These are phyloP conservation scores for Oryzias melastigma DNA, from an alignment of 2,113 vertebrate species.

Conservation along the genomic window DNA sequence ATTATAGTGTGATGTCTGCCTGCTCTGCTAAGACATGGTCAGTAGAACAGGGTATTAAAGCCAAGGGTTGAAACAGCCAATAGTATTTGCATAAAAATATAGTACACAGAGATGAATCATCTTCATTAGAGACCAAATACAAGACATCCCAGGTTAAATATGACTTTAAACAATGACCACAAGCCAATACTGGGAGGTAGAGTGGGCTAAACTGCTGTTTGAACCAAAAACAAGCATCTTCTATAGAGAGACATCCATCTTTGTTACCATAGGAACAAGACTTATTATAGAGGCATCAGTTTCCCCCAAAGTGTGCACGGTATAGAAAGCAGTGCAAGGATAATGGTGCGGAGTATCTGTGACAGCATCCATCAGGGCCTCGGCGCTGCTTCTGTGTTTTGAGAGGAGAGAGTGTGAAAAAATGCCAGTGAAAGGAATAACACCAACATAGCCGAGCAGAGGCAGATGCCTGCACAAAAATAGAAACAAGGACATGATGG, in stretches of 20 bases:
- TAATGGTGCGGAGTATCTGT: conserved; percentile 28
- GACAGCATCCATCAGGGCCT: conserved; percentile 27
- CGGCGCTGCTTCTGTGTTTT: conserved; percentile 13
- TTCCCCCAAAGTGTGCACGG: conserved; percentile 51
- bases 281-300: conserved; percentile 56
- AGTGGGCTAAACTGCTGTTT: conserved; percentile 35
- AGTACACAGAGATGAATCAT: too few relatives aligned
- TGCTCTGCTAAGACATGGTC: conserved; percentile 6
- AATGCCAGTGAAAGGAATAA: conserved; percentile 6
- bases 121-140: conserved; percentile 7
- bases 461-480: not conserved
- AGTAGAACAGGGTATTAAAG: conserved; percentile 47
- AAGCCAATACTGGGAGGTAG: conserved; percentile 15
- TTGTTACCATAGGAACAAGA: conserved; percentile 73
- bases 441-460: conserved; percentile 1
- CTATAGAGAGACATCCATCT: conserved; percentile 53
- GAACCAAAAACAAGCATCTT: conserved; percentile 35
- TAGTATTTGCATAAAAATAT: too few relatives aligned
- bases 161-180: conserved; percentile 16
- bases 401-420: conserved; percentile 7
- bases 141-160: conserved; percentile 36
- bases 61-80: conserved; percentile 30
- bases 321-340: conserved; percentile 45
- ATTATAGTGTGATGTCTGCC: conserved; percentile 46
- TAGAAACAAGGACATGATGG: conserved; percentile 8